Percentiles rank a stretch among this genome's conserved stretches.
phyloP scores from a whole-genome alignment of 2,888 invertebrate genomes.

The Spodoptera picta region DNA sequence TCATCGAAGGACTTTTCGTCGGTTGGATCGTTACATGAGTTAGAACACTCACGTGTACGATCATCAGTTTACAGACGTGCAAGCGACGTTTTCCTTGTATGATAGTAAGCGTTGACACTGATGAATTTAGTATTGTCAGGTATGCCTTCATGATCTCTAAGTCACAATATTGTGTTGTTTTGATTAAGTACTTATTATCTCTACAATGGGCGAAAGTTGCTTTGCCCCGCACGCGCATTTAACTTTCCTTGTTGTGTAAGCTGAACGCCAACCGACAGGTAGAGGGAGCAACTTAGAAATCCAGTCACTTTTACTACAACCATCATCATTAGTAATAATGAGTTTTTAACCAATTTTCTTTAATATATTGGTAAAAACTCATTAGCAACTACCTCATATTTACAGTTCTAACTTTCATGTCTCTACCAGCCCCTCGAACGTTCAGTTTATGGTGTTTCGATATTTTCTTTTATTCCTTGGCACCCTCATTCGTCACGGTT shows the following conservation, averaged over 20 bases:
- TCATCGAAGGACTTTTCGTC: conserved; percentile 81
- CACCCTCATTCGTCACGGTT: conserved; percentile 80
- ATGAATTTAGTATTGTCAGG: conserved; percentile 51
- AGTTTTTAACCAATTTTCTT: conserved; percentile 58
- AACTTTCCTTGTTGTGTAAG: conserved; percentile 89
- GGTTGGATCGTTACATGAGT: conserved; percentile 73
- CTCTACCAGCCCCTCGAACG: conserved; percentile 65
- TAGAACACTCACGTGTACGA: conserved; percentile 69
- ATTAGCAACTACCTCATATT: conserved; percentile 38
- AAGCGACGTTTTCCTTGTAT: conserved; percentile 49
- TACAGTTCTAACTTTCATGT: conserved; percentile 48
- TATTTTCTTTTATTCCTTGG: conserved; percentile 78
- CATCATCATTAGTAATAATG: conserved; percentile 69
- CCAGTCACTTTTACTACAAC: conserved; percentile 79
- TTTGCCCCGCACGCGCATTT: conserved; percentile 81
- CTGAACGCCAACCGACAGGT: conserved; percentile 80
- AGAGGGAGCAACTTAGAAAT: conserved; percentile 86
- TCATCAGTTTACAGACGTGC: conserved; percentile 49
- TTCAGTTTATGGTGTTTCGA: conserved; percentile 75
- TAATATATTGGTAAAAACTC: conserved; percentile 37
- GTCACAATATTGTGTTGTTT: conserved; percentile 59
- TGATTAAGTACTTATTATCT: conserved; percentile 63
- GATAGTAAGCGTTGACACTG: conserved; percentile 49
- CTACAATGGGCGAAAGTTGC: conserved; percentile 86
- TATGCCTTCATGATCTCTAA: conserved; percentile 42